Evolutionary conservation across 1,140 invertebrate genomes (phyloP).

Genomic region (Pseudachorutes palmiensis): DNA sequence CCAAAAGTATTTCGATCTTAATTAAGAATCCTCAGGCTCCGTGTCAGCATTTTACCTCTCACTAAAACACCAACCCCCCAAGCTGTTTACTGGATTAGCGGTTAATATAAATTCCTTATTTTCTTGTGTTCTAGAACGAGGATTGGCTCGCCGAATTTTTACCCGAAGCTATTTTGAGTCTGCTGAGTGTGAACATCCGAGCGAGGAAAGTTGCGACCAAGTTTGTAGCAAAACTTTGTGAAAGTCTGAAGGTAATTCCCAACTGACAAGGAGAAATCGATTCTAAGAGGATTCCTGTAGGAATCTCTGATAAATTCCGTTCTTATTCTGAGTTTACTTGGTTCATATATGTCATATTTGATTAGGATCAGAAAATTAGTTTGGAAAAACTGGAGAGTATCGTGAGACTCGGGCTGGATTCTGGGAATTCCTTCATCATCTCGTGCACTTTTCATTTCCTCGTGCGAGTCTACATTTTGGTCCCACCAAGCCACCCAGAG

Average conservation of each 20-base stretch:
- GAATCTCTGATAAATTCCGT: too few species aligned
- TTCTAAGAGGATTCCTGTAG: too few species aligned
- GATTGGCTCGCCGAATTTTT: slow-evolving; percentile 28
- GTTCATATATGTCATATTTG: background rate
- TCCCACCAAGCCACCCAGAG: slow-evolving; percentile 20
- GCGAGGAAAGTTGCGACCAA: slow-evolving; percentile 24
- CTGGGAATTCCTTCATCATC: slow-evolving; percentile 15
- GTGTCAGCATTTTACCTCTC: too few species aligned
- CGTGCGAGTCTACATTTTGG: slow-evolving; percentile 13
- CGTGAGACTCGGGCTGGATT: slow-evolving; percentile 20
- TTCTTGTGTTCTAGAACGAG: slow-evolving; percentile 20
- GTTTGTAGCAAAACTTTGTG: slow-evolving; percentile 15
- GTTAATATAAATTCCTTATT: background rate
- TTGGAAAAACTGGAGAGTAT: slow-evolving; percentile 12
- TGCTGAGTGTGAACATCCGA: slow-evolving; percentile 33
- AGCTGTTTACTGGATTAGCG: background rate
- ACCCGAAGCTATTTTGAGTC: slow-evolving; percentile 31
- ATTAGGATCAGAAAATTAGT: slow-evolving; percentile 2
- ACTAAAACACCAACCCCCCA: too few species aligned
- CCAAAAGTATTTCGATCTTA: background rate
- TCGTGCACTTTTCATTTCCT: slow-evolving; percentile 32
- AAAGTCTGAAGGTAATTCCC: slow-evolving; percentile 23
- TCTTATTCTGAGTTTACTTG: slow-evolving; percentile 1
- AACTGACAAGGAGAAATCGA: background rate
- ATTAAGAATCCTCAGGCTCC: too few species aligned